Base-by-base conservation (phyloP, 2,888 invertebrate species). In the Epinotia brunnichana region DNA sequence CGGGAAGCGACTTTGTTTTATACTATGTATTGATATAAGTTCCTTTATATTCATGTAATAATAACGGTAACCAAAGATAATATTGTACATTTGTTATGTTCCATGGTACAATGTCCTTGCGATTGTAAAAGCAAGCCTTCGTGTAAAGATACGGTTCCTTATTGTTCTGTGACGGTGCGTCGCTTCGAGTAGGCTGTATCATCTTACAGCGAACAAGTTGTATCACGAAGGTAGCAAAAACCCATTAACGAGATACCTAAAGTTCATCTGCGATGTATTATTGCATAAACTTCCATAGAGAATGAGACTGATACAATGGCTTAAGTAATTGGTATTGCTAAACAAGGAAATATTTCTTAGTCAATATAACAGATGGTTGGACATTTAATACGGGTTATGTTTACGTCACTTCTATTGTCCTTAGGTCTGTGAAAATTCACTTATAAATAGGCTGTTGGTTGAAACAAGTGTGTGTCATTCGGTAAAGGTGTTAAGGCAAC, bases 321-420 rank as follows among this genome's bases (percentile, higher is more conserved):
- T 17, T 56, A 35, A 29, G 5, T 57, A 67, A 57, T 44, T 48
- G 48, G 29, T 62, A 19, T 72, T 61, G 10, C 21, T 21, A 56
- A 62, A 72, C 35, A 51, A 62, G 67, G 67, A 72, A 72, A 67
- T 13, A 61, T 67, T n/a, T 41, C 41, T 53, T 10, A 53, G 17
- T 21, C 24, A 57, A 13, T 66, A 19, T 44, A 59, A 29, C 39
- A 19, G 41, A 15, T 21, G 51, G 21, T 57, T 39, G n/a, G 24
- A 19, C 19, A 39, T 35, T 29, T 67, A 72, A 68, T 29, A 10
- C 69, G 15, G 54, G 67, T 67, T 15, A 41, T 35, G 9, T 57
- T n/a, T 41, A 73, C 70, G 74, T 62, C 74, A 70, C 62, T 51
- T 63, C 71, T 71, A 70, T 74, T 71, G 68, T 68, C 59, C 44